Conservation (phyloP, 2,113 vertebrate species). For the Hippolais icterina region DNA sequence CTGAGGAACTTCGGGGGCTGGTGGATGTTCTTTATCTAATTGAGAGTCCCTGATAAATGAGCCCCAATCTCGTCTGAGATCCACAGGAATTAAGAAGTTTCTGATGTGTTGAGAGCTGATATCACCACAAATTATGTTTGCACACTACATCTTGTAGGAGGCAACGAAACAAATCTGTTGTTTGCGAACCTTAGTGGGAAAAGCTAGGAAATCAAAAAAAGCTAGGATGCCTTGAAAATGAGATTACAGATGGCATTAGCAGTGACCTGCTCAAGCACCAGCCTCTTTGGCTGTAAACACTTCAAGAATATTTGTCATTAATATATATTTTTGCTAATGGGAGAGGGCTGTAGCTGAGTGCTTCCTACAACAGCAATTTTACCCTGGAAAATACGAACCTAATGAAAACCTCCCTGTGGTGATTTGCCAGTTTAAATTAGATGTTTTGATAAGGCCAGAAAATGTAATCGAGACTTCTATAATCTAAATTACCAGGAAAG, state of each 20-base stretch:
- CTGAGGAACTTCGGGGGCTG: neutral
- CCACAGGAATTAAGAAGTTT: neutral
- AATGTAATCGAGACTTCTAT: neutral
- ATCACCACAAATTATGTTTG: neutral
- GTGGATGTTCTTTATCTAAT: neutral
- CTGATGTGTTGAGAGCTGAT: neutral
- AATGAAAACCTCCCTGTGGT: neutral
- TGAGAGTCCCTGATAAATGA: neutral
- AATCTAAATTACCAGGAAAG: neutral
- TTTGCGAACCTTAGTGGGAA: neutral
- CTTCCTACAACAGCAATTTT: neutral
- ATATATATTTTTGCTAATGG: neutral
- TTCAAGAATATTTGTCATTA: neutral
- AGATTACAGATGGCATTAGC: neutral
- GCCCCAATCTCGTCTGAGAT: neutral
- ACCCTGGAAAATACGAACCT: neutral
- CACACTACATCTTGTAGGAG: neutral
- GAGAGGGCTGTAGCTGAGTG: neutral
- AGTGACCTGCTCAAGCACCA: neutral
- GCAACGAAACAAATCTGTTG: neutral
- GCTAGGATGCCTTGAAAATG: neutral
- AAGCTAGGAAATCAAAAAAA: neutral
- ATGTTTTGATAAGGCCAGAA: neutral
- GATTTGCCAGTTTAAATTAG: neutral
- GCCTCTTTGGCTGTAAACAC: neutral